These are phyloP conservation scores for Diorhabda sublineata DNA, from an alignment of 1,140 invertebrate species.

Conservation along the genomic window DNA sequence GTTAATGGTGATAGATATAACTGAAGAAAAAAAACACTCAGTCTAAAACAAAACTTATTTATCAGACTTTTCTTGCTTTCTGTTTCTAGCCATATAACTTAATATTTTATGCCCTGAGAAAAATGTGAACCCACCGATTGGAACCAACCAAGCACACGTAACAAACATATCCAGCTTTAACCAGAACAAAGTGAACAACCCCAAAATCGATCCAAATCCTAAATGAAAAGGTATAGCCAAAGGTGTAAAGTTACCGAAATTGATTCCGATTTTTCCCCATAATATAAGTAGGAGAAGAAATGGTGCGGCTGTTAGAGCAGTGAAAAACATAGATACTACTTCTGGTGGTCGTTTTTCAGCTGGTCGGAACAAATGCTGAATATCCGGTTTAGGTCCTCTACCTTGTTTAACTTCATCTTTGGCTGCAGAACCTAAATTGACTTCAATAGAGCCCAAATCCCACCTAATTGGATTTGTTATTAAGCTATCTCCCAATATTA, in stretches of 20 bases:
- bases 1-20: too few species aligned
- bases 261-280: slow-evolving; percentile 86
- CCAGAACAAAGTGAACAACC: slow-evolving; percentile 88
- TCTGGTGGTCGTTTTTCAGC: slow-evolving; percentile 87
- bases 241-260: slow-evolving; percentile 79
- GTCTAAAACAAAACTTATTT: slow-evolving; percentile 7
- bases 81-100: slow-evolving; percentile 58
- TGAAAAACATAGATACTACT: slow-evolving; percentile 87
- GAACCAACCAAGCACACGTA: slow-evolving; percentile 84
- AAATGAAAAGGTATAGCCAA: slow-evolving; percentile 84
- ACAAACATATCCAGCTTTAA: slow-evolving; percentile 91
- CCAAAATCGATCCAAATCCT: slow-evolving; percentile 77
- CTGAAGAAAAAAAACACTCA: slow-evolving; percentile 8
- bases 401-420: slow-evolving; percentile 43
- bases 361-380: slow-evolving; percentile 87
- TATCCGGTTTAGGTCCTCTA: slow-evolving; percentile 72
- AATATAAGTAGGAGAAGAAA: slow-evolving; percentile 78
- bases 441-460: slow-evolving; percentile 70
- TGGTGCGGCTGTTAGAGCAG: slow-evolving; percentile 75
- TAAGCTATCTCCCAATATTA: slow-evolving; percentile 88
- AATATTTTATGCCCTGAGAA: slow-evolving; percentile 88
- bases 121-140: slow-evolving; percentile 82
- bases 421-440: slow-evolving; percentile 61
- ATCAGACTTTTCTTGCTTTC: slow-evolving; percentile 34
- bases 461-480: slow-evolving; percentile 87